Conservation (phyloP, 2,113 vertebrate genomes). For the Pteropus alecto region DNA sequence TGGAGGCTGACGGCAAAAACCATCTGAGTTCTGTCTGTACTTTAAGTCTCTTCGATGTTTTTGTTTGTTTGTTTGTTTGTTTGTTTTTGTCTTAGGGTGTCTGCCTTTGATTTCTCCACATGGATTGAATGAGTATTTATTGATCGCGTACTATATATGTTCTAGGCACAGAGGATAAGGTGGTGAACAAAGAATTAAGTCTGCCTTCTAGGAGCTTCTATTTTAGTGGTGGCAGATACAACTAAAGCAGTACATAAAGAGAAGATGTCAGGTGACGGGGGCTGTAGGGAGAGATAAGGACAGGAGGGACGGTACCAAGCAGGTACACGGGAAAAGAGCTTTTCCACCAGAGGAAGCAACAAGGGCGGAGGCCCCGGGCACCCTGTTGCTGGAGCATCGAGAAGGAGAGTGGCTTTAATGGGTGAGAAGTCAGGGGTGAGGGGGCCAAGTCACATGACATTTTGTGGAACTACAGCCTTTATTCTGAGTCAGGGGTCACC, state of each 20-base stretch:
- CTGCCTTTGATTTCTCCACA: neutral
- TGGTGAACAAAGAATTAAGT: neutral
- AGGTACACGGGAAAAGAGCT: neutral
- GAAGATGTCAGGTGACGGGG: neutral
- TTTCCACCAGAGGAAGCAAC: neutral
- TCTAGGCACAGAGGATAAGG: neutral
- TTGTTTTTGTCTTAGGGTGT: neutral
- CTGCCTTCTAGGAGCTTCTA: neutral
- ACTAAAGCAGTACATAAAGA: fast-evolving
- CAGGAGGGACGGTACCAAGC: neutral
- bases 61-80: neutral
- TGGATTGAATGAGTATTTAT: fast-evolving
- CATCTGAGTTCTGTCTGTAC: neutral
- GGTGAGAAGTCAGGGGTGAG: neutral
- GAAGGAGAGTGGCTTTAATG: neutral
- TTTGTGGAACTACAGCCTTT: neutral
- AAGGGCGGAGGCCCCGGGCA: neutral
- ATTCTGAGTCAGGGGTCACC: neutral
- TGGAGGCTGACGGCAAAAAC: neutral
- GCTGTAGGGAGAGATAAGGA: neutral
- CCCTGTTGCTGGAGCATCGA: neutral
- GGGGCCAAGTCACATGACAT: neutral
- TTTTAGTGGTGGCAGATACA: neutral
- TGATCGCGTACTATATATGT: fast-evolving
- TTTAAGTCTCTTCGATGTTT: neutral